Base-by-base conservation (phyloP, 2,888 invertebrate species). In the Cacoxenus indagator region DNA sequence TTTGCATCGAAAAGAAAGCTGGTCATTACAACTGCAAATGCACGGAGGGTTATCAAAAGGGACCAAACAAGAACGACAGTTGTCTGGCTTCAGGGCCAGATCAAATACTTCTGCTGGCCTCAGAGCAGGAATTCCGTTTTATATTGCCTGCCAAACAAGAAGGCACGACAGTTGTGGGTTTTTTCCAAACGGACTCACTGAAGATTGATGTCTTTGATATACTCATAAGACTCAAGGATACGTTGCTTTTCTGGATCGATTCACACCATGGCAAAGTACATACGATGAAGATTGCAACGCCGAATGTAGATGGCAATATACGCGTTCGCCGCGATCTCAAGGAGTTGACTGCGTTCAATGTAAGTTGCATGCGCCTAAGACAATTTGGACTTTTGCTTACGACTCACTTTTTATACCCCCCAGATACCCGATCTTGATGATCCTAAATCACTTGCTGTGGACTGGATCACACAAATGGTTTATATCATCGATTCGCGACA, bases 391-490 rank as follows among this genome's bases (percentile, higher is more conserved):
- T 14, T 37, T 37, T 37, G 0, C 37, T 37, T 11, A 37, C 0
- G n/a, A n/a, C 37, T 1, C 8, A 1, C 37, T 37, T 11, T 11
- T 0, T 14, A 5, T 11, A 0, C 64, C 5, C 31, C 45, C 65
- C 70, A 90, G 90, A 87, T 92, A 45, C 89, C 88, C 11, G 90
- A 90, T 65, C 86, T 92, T 61, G 90, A 90, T 67, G 90, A 91
- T 74, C 93, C 95, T 0, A 92, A 94, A 81, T 95, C 94, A 51
- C 89, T 95, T 65, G 92, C 94, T 5, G 89, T 95, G 48, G 95
- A 95, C 88, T 92, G 92, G 92, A 88, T 92, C 17, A 90, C 91
- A 0, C 89, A 90, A 71, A 90, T 92, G 76, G 88, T 95, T 68
- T 95, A 95, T 88, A 92, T 93, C 87, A 91, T 93, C 27, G 92